Conservation (phyloP, 2,888 invertebrate species). For the Tenthredo notha region DNA sequence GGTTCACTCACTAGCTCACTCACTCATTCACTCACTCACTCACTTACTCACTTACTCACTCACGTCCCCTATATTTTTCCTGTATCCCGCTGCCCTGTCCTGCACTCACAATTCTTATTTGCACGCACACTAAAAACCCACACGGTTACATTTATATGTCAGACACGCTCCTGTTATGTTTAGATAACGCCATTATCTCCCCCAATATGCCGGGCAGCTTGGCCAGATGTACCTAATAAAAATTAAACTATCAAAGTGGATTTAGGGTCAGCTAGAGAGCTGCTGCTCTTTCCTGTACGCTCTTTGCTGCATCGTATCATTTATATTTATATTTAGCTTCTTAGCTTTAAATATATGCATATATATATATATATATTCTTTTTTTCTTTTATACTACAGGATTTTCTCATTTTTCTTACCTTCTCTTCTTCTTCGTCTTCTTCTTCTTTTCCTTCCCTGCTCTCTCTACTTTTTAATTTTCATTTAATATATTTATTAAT, state of each 20-base stretch:
- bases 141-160: constrained; percentile 7
- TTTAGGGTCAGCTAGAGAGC: constrained; percentile 31
- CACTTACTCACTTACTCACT: not conserved
- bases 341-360: not conserved
- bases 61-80: not conserved
- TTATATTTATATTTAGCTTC: constrained; percentile 15
- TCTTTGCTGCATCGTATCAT: constrained; percentile 3
- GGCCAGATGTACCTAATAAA: constrained; percentile 50
- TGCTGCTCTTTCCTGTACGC: not conserved
- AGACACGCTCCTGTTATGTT: constrained; percentile 49
- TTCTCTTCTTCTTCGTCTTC: too few species aligned
- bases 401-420: not conserved
- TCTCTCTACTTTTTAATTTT: not conserved
- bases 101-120: not conserved
- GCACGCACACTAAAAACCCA: not conserved
- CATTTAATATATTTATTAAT: not conserved
- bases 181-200: constrained; percentile 50
- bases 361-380: too few species aligned
- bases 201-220: constrained; percentile 43
- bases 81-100: not conserved
- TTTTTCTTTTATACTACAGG: not conserved
- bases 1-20: not conserved
- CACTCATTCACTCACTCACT: not conserved
- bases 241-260: constrained; percentile 49
- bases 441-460: not conserved